phyloP scores from a whole-genome alignment of 2,113 vertebrate genomes.

The Phaethon lepturus region DNA sequence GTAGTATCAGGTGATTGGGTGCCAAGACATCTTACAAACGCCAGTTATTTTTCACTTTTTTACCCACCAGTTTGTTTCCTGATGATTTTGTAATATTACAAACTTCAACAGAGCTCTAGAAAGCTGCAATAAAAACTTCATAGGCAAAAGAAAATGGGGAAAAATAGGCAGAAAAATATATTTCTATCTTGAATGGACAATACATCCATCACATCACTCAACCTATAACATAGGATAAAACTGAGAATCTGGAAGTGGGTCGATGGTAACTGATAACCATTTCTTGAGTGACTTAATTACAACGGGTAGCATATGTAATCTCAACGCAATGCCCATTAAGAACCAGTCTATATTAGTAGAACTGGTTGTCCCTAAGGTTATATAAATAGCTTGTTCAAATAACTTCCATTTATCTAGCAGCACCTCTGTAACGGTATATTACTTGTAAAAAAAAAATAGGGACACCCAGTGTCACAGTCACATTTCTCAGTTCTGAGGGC shows the following conservation, averaged over 20 bases:
- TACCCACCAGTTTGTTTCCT: neutral
- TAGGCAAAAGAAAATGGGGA: neutral
- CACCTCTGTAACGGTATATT: neutral
- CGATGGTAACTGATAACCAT: neutral
- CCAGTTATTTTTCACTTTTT: neutral
- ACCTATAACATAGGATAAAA: neutral
- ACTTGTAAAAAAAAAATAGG: neutral
- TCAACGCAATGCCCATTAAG: neutral
- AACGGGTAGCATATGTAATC: neutral
- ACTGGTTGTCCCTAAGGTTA: neutral
- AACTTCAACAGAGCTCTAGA: neutral
- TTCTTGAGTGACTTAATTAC: neutral
- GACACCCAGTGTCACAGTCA: neutral
- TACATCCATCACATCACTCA: too few relatives aligned
- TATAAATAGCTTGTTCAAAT: neutral
- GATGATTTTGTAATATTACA: neutral
- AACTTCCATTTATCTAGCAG: neutral
- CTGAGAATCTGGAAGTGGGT: neutral
- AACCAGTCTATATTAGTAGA: neutral
- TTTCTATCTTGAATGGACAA: neutral
- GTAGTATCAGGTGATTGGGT: neutral
- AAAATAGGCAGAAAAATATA: neutral
- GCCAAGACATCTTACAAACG: neutral
- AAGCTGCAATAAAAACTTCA: neutral
- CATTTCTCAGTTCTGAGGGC: neutral